Evolutionary conservation across 1,140 invertebrate genomes (phyloP), one percentile per base, ranked within the genome.

Genomic region (Olivierus martensii): DNA sequence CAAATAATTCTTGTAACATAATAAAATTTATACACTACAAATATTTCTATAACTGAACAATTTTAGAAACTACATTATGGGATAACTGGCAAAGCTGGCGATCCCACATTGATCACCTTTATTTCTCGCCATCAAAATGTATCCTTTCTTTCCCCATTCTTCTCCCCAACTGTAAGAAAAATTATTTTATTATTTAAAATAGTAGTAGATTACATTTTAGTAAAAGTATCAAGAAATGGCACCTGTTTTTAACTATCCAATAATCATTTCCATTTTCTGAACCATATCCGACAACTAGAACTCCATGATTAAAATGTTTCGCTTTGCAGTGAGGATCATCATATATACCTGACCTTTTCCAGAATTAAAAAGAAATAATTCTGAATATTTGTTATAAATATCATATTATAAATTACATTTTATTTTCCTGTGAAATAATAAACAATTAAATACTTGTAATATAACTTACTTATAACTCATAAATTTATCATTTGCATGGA

Each of bases 241-340:
- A 72, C 56, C 68, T 87, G 64, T 88, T 87, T 64, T 87, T 87
- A 1, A 88, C 79, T 2, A 89, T 60, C 83, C 84, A 89, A 63
- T 85, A 89, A 63, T 87, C 83, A 22, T 73, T 51, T 38, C 74
- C 76, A 35, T 67, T 61, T 14, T 71, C 60, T 1, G 75, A 75
- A 19, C 85, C 86, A 67, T 87, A 92, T 39, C 89, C 87, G 45
- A 90, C 83, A 55, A 78, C 75, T 7, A 90, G 67, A 3, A 90
- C 93, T 57, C 87, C 89, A 65, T 94, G 90, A 68, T 94, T 87
- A 11, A 94, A 75, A 57, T 78, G 72, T 48, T 75, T 73, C 2
- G 75, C 75, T 60, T 80, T 69, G 74, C 91, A 87, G 10, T 18
- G 10, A 7, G 6, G 10, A 0, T 48, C 55, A 35, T 57, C 46